Conservation (phyloP, 1,140 invertebrate genomes). For the Semibalanus balanoides region DNA sequence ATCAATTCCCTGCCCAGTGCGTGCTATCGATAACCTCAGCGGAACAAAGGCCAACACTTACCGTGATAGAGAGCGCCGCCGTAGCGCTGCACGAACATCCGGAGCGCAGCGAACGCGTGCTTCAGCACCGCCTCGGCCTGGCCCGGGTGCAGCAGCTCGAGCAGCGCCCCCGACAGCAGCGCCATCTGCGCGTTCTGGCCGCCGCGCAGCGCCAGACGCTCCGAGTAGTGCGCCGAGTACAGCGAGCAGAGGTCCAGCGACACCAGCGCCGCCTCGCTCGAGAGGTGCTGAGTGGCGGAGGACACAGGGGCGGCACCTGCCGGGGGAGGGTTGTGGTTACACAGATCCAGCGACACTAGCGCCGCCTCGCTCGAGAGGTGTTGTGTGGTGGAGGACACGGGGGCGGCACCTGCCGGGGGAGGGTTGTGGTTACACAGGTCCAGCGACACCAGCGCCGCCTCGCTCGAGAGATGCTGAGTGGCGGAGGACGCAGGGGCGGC, state of each 20-base stretch:
- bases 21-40: no score
- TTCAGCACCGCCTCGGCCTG: constrained; percentile 79
- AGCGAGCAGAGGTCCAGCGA: neutral
- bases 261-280: neutral
- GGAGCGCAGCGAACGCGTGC: constrained; percentile 76
- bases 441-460: neutral
- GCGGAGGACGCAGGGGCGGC: no score
- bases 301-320: neutral
- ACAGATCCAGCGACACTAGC: neutral
- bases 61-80: neutral
- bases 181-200: neutral
- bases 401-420: neutral
- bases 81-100: constrained; percentile 45
- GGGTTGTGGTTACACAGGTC: neutral
- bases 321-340: neutral
- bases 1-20: no score
- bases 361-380: neutral
- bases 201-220: neutral
- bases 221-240: neutral
- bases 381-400: neutral
- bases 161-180: constrained; percentile 11
- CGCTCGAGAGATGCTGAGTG: neutral
- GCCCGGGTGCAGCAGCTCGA: constrained; percentile 70
- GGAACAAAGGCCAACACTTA: no score
- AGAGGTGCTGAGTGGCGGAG: neutral